Evolutionary conservation across 1,140 invertebrate species (phyloP).

Genomic region (Calephelis nemesis): DNA sequence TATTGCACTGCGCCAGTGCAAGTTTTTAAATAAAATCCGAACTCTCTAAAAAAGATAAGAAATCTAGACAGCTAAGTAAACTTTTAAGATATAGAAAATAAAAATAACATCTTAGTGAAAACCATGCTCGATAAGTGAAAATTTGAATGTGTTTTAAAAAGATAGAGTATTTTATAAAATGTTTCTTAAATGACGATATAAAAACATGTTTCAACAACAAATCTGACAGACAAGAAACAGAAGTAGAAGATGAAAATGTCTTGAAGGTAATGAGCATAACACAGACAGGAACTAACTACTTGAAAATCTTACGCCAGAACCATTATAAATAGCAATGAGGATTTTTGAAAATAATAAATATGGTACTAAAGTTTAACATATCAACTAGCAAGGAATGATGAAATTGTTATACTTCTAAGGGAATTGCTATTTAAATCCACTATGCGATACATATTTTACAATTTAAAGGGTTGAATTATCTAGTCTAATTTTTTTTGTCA

Average conservation of each 20-base stretch:
- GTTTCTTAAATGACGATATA: neutral
- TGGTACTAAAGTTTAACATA: neutral
- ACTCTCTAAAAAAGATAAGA: conserved; percentile 13
- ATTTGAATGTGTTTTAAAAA: neutral
- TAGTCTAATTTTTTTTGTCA: neutral
- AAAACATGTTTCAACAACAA: neutral
- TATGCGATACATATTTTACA: neutral
- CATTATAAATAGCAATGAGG: neutral
- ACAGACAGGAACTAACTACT: conserved; percentile 11
- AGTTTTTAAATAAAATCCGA: neutral
- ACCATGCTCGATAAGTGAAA: conserved; percentile 22
- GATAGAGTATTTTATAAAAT: too few species aligned
- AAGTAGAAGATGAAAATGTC: conserved; percentile 8
- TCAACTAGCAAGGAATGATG: conserved; percentile 6
- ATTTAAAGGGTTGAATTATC: neutral
- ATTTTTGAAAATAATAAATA: neutral
- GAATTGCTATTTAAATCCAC: conserved; percentile 1
- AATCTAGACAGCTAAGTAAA: conserved; percentile 5
- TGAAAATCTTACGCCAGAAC: conserved; percentile 1
- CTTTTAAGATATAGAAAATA: conserved; percentile 16
- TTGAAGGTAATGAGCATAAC: conserved; percentile 15
- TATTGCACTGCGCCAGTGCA: neutral
- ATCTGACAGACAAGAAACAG: neutral
- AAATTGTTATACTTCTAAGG: conserved; percentile 17
- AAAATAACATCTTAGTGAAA: conserved; percentile 22